Conservation (phyloP, 2,113 vertebrate species). For the Caranx melampygus region DNA sequence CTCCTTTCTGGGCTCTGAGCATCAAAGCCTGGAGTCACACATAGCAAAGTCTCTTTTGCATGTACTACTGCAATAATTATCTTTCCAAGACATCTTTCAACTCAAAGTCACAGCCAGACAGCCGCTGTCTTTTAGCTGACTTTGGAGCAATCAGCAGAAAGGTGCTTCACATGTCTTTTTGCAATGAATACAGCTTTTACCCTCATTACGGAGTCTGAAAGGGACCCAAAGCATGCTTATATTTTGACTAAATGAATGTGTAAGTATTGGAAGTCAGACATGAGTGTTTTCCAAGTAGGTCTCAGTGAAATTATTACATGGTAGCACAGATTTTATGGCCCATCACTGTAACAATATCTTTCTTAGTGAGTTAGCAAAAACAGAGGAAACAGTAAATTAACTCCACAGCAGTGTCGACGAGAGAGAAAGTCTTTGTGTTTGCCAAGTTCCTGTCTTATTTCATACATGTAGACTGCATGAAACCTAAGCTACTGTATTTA, state of each 20-base stretch:
- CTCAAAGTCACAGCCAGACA: constrained; percentile 26
- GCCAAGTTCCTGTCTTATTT: constrained; percentile 25
- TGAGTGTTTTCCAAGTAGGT: neutral
- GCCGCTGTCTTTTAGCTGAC: constrained; percentile 3
- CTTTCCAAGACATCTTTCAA: constrained; percentile 42
- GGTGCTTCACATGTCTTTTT: constrained; percentile 8
- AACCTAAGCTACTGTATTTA: constrained; percentile 59
- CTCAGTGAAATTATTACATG: constrained; percentile 21
- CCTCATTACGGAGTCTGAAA: neutral
- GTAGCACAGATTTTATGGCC: constrained; percentile 9
- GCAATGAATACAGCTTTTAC: neutral
- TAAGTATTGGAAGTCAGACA: neutral
- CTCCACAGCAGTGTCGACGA: constrained; percentile 7
- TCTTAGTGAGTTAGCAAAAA: constrained; percentile 10
- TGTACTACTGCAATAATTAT: constrained; percentile 45
- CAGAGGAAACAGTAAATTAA: constrained; percentile 15
- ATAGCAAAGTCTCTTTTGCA: constrained; percentile 48
- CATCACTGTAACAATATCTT: constrained; percentile 12
- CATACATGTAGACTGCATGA: constrained; percentile 28
- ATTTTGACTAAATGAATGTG: neutral
- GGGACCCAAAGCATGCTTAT: neutral
- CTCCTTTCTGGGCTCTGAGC: constrained; percentile 39
- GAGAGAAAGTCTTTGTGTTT: constrained; percentile 13
- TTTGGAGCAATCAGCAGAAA: neutral
- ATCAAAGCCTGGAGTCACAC: constrained; percentile 53